Conservation (phyloP, 2,113 vertebrate genomes). For the Laticauda colubrina region DNA sequence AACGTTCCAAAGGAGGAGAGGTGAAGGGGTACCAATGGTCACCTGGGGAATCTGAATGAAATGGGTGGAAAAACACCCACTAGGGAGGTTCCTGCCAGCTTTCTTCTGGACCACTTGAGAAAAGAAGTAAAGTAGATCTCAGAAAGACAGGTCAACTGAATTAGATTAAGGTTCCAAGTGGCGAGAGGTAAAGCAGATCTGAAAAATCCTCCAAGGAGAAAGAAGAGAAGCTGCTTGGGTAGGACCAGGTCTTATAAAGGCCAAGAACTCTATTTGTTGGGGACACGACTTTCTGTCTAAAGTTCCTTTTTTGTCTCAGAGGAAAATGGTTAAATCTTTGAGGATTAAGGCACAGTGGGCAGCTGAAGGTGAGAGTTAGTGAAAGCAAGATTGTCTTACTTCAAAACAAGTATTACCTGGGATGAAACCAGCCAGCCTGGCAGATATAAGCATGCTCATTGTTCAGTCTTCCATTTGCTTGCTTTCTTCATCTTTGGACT, state of each 20-base stretch:
- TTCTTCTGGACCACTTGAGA: background rate
- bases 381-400: background rate
- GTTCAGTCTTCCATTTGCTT: background rate
- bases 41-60: background rate
- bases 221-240: background rate
- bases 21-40: background rate
- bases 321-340: background rate
- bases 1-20: background rate
- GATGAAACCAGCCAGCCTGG: background rate
- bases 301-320: background rate
- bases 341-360: background rate
- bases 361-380: background rate
- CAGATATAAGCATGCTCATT: background rate
- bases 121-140: background rate
- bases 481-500: background rate
- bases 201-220: background rate
- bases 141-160: background rate
- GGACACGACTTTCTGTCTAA: background rate
- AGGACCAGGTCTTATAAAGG: background rate
- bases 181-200: background rate
- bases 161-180: background rate
- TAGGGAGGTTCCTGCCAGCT: background rate
- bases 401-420: background rate
- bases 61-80: background rate
- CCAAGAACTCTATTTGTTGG: background rate